Base-by-base conservation (phyloP, 2,888 invertebrate species). In the Apamea monoglypha region DNA sequence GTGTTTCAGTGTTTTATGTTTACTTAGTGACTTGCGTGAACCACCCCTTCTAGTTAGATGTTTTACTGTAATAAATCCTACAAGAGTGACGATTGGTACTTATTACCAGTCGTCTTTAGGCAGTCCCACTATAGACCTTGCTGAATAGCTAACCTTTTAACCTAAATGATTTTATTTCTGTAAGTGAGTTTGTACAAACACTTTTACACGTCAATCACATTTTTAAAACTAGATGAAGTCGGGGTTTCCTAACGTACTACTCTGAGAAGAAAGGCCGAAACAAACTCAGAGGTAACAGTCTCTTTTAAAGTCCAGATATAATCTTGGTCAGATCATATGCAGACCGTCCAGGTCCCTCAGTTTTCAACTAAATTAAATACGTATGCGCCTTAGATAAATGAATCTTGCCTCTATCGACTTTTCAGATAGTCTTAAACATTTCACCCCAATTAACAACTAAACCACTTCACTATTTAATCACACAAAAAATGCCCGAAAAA, bases 401-500 rank as follows among this genome's bases (percentile, higher is more conserved):
- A 16, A 44, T 40, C 25, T 25, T 16, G 2, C 10, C 64, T 29
- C 29, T 16, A 21, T 59, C 40, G 10, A 21, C 36, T 8, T n/a
- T 50, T 36, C 2, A 64, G 32, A 64, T 0, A 29, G 2, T 32
- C 18, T 25, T n/a, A 4, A 63, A 44, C 16, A 53, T 32, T 36
- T 47, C 7, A 21, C 21, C 29, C 25, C 12, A 40, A 18, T 64
- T 53, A 50, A 32, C 21, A 68, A 63, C 32, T 29, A 64, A 69
- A 40, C 32, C 70, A 64, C 68, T 78, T 14, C 36, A 68, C 61
- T 14, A 74, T 21, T 32, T 29, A 21, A 82, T 36, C 16, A 36
- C 16, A n/a, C 50, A 66, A 66, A 78, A 85, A 74, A 59, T 3
- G 1, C 29, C 8, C 4, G n/a, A 44, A 71, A 61, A 79, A 82